Percentiles rank a stretch among this genome's conserved stretches.
phyloP scores from a whole-genome alignment of 2,888 invertebrate genomes.

The Cybosia mesomella region DNA sequence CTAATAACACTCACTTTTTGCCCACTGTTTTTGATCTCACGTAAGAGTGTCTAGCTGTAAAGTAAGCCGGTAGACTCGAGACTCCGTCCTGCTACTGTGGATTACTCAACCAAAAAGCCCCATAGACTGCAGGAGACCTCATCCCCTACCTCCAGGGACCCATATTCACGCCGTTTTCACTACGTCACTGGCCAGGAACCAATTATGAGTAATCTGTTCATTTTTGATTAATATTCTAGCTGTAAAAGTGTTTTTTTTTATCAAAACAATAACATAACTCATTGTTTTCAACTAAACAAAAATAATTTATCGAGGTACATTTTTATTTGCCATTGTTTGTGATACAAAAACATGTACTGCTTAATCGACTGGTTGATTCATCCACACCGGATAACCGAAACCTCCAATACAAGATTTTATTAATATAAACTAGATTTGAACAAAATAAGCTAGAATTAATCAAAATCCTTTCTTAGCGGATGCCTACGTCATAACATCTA shows the following conservation, averaged over 20 bases:
- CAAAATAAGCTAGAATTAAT: no score
- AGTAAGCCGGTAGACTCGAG: background rate
- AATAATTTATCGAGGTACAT: background rate
- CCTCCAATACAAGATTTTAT: background rate
- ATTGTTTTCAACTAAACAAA: background rate
- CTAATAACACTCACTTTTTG: no score
- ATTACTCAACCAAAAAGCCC: background rate
- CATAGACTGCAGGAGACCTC: background rate
- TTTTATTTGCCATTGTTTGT: constrained; percentile 1
- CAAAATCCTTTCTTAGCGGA: no score
- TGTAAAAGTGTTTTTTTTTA: background rate
- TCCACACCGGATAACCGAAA: background rate
- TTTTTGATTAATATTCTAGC: background rate
- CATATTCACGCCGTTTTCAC: background rate
- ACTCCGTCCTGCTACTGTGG: background rate
- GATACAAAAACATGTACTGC: background rate
- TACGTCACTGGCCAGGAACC: background rate
- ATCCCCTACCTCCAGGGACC: background rate
- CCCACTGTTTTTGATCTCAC: no score
- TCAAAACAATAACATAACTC: background rate
- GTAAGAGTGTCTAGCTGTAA: no score
- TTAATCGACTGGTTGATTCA: background rate
- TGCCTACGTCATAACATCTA: no score
- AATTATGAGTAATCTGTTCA: background rate
- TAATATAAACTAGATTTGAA: background rate